These are phyloP conservation scores for Aurelia sp. DNA, from an alignment of 30 jellyfish, hydroid and myxozoan genomes.

Conservation along the genomic window DNA sequence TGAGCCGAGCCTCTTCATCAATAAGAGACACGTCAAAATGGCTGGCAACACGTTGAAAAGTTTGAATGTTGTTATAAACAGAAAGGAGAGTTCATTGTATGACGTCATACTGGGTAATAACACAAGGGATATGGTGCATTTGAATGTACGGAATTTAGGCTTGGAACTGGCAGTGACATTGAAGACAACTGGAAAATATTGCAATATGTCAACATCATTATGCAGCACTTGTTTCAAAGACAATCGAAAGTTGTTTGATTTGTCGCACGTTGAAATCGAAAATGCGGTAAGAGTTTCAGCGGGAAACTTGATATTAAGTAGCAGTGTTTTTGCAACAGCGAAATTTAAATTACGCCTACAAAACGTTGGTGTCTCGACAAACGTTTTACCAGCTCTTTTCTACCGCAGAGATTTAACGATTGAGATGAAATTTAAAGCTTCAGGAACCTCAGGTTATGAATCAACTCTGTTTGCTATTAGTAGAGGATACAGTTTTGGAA, in stretches of 20 bases:
- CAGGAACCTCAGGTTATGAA: constrained; percentile 9
- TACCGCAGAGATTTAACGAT: constrained; percentile 40
- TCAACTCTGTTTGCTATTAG: constrained; percentile 43
- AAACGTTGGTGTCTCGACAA: constrained; percentile 69
- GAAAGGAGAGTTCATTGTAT: constrained; percentile 41
- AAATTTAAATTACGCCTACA: constrained; percentile 25
- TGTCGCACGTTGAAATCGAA: constrained; percentile 50
- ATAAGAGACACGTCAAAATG: not conserved
- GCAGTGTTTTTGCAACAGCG: constrained; percentile 33
- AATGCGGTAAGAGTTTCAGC: constrained; percentile 31
- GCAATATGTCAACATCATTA: constrained; percentile 44
- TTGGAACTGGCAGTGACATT: constrained; percentile 36
- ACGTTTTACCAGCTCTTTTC: constrained; percentile 37
- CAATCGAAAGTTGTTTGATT: constrained; percentile 33
- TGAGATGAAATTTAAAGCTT: constrained; percentile 53
- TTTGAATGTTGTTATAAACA: constrained; percentile 3
- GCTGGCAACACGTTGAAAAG: not conserved
- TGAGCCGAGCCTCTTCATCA: constrained; percentile 3
- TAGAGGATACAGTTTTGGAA: constrained; percentile 36
- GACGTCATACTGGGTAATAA: constrained; percentile 28
- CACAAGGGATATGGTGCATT: constrained; percentile 28
- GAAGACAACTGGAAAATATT: constrained; percentile 33
- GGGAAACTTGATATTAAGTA: constrained; percentile 7
- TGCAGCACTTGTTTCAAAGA: constrained; percentile 65
- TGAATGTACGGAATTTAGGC: constrained; percentile 40